phyloP scores from a whole-genome alignment of 37 sponge, comb jelly and placozoan species.

The Hormiphora californensis region DNA sequence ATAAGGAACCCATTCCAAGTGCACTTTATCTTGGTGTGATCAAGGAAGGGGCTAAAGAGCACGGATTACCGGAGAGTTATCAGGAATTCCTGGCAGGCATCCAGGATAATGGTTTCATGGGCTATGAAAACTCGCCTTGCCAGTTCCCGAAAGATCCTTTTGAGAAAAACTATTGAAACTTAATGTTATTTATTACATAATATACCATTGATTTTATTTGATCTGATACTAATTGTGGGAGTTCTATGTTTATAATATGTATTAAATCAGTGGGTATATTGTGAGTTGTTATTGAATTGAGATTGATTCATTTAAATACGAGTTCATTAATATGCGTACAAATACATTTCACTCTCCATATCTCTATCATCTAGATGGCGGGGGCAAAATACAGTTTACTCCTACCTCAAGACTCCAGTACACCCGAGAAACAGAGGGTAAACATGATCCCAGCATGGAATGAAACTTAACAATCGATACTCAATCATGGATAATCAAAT shows the following conservation, averaged over 20 bases:
- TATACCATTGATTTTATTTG: too few species aligned
- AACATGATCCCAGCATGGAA: too few species aligned
- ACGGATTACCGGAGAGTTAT: neutral
- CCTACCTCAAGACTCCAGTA: neutral
- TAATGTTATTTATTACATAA: too few species aligned
- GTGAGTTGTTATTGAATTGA: too few species aligned
- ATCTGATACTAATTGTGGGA: too few species aligned
- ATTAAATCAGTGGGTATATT: too few species aligned
- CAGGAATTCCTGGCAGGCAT: slow-evolving; percentile 5
- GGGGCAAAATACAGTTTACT: neutral
- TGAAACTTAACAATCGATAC: too few species aligned
- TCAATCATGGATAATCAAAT: too few species aligned
- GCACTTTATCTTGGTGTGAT: neutral
- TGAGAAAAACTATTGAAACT: neutral
- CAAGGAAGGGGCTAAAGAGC: neutral
- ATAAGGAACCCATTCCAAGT: slow-evolving; percentile 14
- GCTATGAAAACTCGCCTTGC: neutral
- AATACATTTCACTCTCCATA: neutral
- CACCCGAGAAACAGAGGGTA: too few species aligned
- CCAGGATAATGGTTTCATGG: slow-evolving; percentile 12
- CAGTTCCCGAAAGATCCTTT: neutral
- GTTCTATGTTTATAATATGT: too few species aligned
- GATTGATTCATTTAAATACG: too few species aligned
- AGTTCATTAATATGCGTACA: too few species aligned
- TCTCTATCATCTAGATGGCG: neutral